Percentiles rank a stretch among this genome's conserved stretches.
Conservation (phyloP, 2,113 vertebrate genomes). For the Amphilophus citrinellus region DNA sequence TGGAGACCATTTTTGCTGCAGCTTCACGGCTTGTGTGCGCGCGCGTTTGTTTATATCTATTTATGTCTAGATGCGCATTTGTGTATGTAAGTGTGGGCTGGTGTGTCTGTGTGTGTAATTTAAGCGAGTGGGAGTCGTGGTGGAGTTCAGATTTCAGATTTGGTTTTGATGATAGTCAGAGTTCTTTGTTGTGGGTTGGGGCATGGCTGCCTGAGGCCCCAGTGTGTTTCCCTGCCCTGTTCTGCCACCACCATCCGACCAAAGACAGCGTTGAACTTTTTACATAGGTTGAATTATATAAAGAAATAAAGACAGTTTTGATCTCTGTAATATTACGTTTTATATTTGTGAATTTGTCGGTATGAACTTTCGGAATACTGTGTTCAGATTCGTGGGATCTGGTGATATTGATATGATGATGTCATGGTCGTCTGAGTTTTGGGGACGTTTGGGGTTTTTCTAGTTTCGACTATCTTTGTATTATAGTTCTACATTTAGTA, state of each 20-base stretch:
- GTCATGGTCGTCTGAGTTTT: no score
- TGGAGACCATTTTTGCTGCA: slow-evolving; percentile 14
- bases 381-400: neutral
- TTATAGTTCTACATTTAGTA: no score
- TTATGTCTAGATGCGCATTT: slow-evolving; percentile 43
- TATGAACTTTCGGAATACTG: neutral
- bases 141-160: slow-evolving; percentile 61
- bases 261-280: slow-evolving; percentile 34
- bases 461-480: no score
- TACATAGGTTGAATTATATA: slow-evolving; percentile 10
- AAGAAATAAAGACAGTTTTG: neutral
- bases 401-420: no score
- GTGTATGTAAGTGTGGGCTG: slow-evolving; percentile 32
- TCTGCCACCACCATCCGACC: slow-evolving; percentile 20
- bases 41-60: slow-evolving; percentile 41
- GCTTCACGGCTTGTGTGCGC: neutral
- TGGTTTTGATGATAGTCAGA: slow-evolving; percentile 57
- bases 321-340: neutral
- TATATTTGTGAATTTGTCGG: neutral
- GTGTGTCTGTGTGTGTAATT: slow-evolving; percentile 19
- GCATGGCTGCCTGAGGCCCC: slow-evolving; percentile 24
- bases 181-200: slow-evolving; percentile 74
- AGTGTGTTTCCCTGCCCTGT: slow-evolving; percentile 41
- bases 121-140: slow-evolving; percentile 43
- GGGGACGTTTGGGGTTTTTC: no score